phyloP scores from a whole-genome alignment of 2,797 vertebrate genomes.

The Syngnathus acus region DNA sequence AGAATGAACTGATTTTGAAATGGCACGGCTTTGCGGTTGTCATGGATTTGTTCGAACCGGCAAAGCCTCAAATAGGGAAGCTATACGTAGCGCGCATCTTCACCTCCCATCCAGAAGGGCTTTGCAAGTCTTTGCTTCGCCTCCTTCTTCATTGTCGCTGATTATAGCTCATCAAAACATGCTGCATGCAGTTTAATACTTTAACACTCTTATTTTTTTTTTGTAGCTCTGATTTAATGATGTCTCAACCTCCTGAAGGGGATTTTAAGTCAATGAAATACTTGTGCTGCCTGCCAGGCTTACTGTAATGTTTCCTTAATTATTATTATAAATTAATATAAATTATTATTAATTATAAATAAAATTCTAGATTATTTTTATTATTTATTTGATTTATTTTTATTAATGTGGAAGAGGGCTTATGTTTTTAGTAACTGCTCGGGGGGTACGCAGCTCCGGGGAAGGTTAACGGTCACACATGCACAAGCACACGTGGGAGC shows the following conservation, averaged over 20 bases:
- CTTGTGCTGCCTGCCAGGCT: constrained; percentile 27
- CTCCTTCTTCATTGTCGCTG: constrained; percentile 46
- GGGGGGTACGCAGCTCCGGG: constrained; percentile 12
- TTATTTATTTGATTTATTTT: constrained; percentile 13
- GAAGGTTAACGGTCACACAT: constrained; percentile 25
- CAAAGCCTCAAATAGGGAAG: constrained; percentile 43
- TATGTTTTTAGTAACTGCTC: constrained; percentile 20
- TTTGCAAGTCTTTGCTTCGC: constrained; percentile 1
- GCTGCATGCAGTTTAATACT: constrained; percentile 57
- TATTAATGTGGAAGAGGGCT: constrained; percentile 13
- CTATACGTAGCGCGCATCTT: constrained; percentile 27
- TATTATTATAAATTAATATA: no score
- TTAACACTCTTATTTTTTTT: constrained; percentile 41
- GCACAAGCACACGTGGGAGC: constrained; percentile 23
- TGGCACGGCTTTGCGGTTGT: constrained; percentile 13
- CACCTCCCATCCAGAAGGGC: constrained; percentile 52
- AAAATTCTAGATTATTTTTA: constrained; percentile 10
- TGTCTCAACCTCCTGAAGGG: constrained; percentile 31
- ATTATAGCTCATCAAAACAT: constrained; percentile 49
- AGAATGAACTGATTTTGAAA: constrained; percentile 49
- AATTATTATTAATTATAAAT: constrained; percentile 20
- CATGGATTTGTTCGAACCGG: constrained; percentile 34
- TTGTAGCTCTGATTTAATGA: constrained; percentile 61
- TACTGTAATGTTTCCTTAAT: constrained; percentile 29
- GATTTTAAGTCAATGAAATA: constrained; percentile 42